phyloP scores from a whole-genome alignment of 2,797 vertebrate genomes.

The Acanthiza pusilla region DNA sequence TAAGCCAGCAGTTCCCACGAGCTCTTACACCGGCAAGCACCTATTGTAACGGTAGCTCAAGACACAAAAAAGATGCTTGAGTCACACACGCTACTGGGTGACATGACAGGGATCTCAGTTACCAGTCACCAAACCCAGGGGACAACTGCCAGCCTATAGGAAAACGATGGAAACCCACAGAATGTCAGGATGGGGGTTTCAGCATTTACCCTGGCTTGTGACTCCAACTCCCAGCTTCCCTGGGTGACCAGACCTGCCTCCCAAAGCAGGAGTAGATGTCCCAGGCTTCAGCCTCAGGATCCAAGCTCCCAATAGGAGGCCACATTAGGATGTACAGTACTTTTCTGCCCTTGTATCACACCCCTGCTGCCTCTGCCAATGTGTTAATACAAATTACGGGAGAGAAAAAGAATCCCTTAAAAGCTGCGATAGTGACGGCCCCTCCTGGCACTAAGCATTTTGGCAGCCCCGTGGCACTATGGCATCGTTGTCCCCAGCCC shows the following conservation, averaged over 20 bases:
- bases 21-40: neutral
- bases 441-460: neutral
- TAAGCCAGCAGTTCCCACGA: neutral
- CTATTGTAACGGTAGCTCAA: neutral
- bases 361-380: neutral
- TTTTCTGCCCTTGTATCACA: neutral
- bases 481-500: neutral
- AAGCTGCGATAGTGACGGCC: neutral
- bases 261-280: neutral
- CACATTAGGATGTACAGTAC: neutral
- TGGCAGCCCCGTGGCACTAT: neutral
- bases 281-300: neutral
- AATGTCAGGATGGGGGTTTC: neutral
- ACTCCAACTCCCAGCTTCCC: neutral
- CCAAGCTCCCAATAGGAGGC: neutral
- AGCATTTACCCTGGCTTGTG: neutral
- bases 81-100: accelerated
- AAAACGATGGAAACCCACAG: neutral
- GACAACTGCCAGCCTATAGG: neutral
- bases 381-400: neutral
- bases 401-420: neutral
- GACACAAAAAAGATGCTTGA: neutral
- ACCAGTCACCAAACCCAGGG: neutral
- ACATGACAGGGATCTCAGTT: neutral
- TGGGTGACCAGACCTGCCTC: neutral